A percentile compares a stretch with the other conserved stretches of the same genome.
These are phyloP conservation scores for Dallia pectoralis DNA, from an alignment of 2,797 vertebrate species.

Conservation along the genomic window DNA sequence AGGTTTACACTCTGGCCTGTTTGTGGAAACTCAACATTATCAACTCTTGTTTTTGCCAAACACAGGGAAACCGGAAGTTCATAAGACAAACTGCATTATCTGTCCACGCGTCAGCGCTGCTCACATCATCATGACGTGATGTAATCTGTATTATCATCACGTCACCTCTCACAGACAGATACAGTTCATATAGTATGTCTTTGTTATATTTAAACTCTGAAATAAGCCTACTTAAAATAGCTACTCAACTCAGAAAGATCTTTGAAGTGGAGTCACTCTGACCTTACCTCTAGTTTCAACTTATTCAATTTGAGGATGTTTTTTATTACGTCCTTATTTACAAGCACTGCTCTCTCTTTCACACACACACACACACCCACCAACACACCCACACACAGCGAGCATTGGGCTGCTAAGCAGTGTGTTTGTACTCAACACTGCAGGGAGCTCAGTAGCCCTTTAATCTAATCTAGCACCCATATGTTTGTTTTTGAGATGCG, in stretches of 20 bases:
- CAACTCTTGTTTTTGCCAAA: too few species aligned
- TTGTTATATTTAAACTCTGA: too few species aligned
- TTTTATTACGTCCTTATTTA: not conserved
- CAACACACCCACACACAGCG: not conserved
- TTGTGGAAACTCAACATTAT: too few species aligned
- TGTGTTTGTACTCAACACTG: slow-evolving; percentile 8
- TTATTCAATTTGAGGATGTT: slow-evolving; percentile 1
- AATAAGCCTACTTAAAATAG: not conserved
- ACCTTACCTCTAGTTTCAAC: slow-evolving; percentile 5
- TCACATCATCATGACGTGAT: too few species aligned
- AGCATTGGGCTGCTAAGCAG: slow-evolving; percentile 3
- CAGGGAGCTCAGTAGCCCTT: slow-evolving; percentile 29
- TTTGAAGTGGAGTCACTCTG: not conserved
- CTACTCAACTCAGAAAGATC: not conserved
- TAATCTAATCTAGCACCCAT: slow-evolving; percentile 49
- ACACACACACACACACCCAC: not conserved
- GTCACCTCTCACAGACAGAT: too few species aligned
- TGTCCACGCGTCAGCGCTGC: too few species aligned
- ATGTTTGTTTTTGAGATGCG: slow-evolving; percentile 49
- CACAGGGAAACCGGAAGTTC: too few species aligned
- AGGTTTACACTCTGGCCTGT: too few species aligned
- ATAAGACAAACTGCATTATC: too few species aligned
- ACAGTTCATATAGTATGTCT: too few species aligned
- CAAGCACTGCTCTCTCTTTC: not conserved
- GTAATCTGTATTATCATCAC: too few species aligned